Evolutionary conservation across 2,113 vertebrate species (phyloP).

Genomic region (Stercorarius parasiticus): DNA sequence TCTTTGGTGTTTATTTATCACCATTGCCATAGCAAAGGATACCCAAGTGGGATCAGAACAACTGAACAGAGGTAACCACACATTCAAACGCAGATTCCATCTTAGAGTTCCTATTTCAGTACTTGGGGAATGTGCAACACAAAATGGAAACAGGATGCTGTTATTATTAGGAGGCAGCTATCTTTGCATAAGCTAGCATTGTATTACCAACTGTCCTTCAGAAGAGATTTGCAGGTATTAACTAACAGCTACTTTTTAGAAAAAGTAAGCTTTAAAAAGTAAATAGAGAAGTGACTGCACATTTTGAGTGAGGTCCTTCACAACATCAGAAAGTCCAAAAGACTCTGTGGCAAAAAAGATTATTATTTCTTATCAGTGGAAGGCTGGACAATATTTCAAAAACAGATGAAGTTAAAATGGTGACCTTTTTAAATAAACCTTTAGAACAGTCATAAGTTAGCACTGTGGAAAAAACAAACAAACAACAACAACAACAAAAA

Average conservation of each 20-base stretch:
- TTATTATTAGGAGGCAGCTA: background rate
- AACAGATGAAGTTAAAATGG: background rate
- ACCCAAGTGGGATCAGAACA: background rate
- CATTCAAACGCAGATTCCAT: background rate
- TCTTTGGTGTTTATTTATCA: background rate
- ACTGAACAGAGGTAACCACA: background rate
- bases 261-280: background rate
- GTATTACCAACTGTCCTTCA: background rate
- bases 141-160: background rate
- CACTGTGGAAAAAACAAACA: background rate
- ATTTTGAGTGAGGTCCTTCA: background rate
- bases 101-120: background rate
- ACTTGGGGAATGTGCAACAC: background rate
- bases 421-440: background rate
- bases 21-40: background rate
- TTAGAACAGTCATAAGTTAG: background rate
- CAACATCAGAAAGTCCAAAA: background rate
- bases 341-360: background rate
- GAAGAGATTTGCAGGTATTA: background rate
- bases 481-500: background rate
- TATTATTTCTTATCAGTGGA: background rate
- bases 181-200: background rate
- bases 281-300: background rate
- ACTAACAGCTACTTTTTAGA: background rate
- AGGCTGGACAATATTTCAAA: background rate